These are phyloP conservation scores for Aythya baeri DNA, from an alignment of 2,113 vertebrate species.

Conservation along the genomic window DNA sequence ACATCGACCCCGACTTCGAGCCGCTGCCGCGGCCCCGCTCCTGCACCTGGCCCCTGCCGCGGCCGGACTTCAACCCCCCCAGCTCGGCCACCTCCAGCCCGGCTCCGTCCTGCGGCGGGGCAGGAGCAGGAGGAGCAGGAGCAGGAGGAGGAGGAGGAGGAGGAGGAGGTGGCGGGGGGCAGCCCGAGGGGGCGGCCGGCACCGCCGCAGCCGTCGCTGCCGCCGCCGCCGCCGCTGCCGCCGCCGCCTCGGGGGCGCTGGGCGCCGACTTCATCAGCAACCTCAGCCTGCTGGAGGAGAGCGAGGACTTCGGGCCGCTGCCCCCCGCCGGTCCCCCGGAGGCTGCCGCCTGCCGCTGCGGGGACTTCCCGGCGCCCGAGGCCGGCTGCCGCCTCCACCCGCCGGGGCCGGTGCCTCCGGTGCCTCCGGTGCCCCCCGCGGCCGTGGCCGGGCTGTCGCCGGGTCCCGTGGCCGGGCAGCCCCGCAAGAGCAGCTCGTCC, in stretches of 20 bases:
- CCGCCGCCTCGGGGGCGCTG: slow-evolving; percentile 34
- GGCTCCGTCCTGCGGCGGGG: slow-evolving; percentile 79
- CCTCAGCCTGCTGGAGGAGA: slow-evolving; percentile 90
- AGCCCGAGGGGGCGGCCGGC: slow-evolving; percentile 25
- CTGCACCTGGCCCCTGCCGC: slow-evolving; percentile 94
- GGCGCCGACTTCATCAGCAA: slow-evolving; percentile 85
- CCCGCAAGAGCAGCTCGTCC: slow-evolving; percentile 95
- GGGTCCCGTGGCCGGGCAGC: slow-evolving; percentile 81
- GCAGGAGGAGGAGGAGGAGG: too few relatives aligned
- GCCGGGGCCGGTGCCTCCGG: slow-evolving; percentile 29
- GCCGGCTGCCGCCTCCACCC: slow-evolving; percentile 50
- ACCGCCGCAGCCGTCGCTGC: background rate
- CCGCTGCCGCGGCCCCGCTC: slow-evolving; percentile 87
- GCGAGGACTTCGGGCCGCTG: slow-evolving; percentile 82
- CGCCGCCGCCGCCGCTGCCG: background rate
- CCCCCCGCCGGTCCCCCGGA: slow-evolving; percentile 69
- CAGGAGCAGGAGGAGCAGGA: too few relatives aligned
- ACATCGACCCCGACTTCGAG: slow-evolving; percentile 90
- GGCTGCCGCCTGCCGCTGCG: slow-evolving; percentile 42
- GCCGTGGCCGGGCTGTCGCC: slow-evolving; percentile 80
- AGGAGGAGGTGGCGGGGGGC: background rate
- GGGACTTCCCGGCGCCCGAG: slow-evolving; percentile 66
- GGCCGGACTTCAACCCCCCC: slow-evolving; percentile 91
- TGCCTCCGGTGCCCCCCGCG: slow-evolving; percentile 66
- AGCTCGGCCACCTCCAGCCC: slow-evolving; percentile 89